Evolutionary conservation across 2,888 invertebrate genomes (phyloP).

Genomic region (Silvanus unidentatus): DNA sequence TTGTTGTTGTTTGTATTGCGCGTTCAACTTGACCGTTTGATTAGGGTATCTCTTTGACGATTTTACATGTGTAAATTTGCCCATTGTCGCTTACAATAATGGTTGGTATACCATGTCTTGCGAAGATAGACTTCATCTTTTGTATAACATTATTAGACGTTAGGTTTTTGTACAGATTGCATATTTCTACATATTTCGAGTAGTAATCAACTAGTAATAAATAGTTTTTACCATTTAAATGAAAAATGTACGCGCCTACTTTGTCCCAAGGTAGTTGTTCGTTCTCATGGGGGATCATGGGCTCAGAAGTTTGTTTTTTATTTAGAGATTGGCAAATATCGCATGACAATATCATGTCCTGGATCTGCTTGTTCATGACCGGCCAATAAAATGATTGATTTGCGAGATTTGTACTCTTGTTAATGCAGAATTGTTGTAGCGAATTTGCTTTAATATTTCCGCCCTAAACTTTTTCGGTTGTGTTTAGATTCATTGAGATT

Average conservation of each 20-base stretch:
- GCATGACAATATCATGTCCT: slow-evolving; percentile 14
- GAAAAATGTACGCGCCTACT: slow-evolving; percentile 11
- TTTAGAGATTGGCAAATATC: slow-evolving; percentile 7
- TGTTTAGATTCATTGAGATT: no score
- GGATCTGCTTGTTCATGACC: slow-evolving; percentile 23
- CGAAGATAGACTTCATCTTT: slow-evolving; percentile 8
- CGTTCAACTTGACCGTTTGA: slow-evolving; percentile 15
- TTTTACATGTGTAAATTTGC: slow-evolving; percentile 13
- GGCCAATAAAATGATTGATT: slow-evolving; percentile 26
- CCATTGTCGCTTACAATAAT: no score
- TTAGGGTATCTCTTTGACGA: slow-evolving; percentile 9
- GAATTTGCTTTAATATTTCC: slow-evolving; percentile 15
- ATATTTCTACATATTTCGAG: slow-evolving; percentile 14
- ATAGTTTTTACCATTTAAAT: neutral
- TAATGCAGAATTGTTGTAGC: slow-evolving; percentile 19
- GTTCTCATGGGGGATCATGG: slow-evolving; percentile 10
- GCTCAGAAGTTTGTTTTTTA: slow-evolving; percentile 12
- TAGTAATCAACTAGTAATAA: slow-evolving; percentile 10
- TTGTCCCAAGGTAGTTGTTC: slow-evolving; percentile 13
- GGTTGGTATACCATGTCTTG: slow-evolving; percentile 21
- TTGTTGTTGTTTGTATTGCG: slow-evolving; percentile 22
- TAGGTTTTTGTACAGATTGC: slow-evolving; percentile 3
- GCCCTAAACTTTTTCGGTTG: slow-evolving; percentile 9
- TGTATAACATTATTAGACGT: slow-evolving; percentile 3
- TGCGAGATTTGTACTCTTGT: slow-evolving; percentile 21